Base-by-base conservation (phyloP, 2,113 vertebrate genomes). In the Puffinus mauretanicus region DNA sequence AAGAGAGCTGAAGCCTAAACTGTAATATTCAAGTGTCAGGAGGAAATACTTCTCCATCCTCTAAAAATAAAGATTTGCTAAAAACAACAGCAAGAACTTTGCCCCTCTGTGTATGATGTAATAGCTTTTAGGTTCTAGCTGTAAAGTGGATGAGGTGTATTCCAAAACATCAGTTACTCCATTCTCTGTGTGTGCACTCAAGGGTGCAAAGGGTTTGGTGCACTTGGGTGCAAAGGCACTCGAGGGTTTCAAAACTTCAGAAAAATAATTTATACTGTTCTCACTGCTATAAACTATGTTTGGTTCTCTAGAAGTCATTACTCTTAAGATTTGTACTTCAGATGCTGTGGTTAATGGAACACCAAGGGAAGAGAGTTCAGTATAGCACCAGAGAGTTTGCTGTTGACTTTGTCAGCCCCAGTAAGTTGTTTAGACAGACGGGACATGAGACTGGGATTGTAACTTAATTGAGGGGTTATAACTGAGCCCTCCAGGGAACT, bases 381-480 rank as follows among this genome's bases (percentile, higher is more conserved):
- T 52, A 30, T 15, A 67, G 29, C 26, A 76, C 29, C 44, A 25
- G 61, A 49, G 75, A 42, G 15, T 78, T 91, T 80, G 60, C 4
- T 78, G 54, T 44, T 91, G 71, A 26, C 27, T 82, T 70, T 58
- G 62, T n/a, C 38, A 67, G 25, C 16, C 40, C 11, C 19, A 38
- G 26, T 69, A 77, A 92, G 42, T 75, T 5, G 29, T 75, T 76
- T 46, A 81, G 58, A 38, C 58, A 87, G 73, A 86, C 3, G 25
- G 65, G 49, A 73, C 0, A 3, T 42, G 54, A 84, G 46, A 54
- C 36, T 78, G 46, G 26, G 75, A 58, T 69, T 88, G 44, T 86
- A 73, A 79, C 24, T 93, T 82, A 85, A 81, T 29, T 62, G 62
- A 80, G 26, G 69, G 34, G 14, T 75, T 96, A 34, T 49, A 81